A percentile compares a stretch with the other conserved stretches of the same genome.
Evolutionary conservation across 2,797 vertebrate genomes (phyloP).

Genomic region (Stomatorhinus walkeri): DNA sequence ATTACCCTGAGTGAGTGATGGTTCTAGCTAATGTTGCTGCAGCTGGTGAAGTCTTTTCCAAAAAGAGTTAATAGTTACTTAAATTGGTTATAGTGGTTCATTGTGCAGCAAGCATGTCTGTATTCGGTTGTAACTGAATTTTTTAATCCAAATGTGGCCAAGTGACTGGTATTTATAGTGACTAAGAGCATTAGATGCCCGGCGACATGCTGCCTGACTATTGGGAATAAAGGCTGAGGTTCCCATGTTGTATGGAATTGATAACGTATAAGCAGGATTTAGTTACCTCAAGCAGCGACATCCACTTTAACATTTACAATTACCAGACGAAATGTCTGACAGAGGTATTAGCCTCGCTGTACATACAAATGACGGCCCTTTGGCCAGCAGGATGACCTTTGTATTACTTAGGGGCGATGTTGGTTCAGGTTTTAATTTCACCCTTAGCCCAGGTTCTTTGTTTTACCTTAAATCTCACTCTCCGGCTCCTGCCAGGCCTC

Average conservation of each 20-base stretch:
- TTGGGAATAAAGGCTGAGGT: not conserved
- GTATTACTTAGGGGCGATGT: not conserved
- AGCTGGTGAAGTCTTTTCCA: slow-evolving; percentile 58
- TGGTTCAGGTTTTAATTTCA: not conserved
- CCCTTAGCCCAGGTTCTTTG: not conserved
- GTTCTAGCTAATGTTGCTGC: slow-evolving; percentile 63
- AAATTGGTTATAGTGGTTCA: slow-evolving; percentile 52
- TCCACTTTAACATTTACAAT: not conserved
- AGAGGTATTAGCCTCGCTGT: not conserved
- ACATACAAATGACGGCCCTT: not conserved
- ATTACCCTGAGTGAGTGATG: slow-evolving; percentile 63
- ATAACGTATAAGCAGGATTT: not conserved
- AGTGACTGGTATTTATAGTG: slow-evolving; percentile 39
- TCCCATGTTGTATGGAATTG: not conserved
- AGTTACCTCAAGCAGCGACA: not conserved
- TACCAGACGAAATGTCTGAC: not conserved
- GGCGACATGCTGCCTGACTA: not conserved
- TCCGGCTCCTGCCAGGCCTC: not conserved
- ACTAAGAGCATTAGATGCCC: not conserved
- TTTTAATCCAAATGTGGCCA: slow-evolving; percentile 42
- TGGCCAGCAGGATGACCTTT: not conserved
- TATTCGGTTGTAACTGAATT: not conserved
- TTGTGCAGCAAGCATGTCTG: not conserved
- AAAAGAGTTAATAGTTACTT: slow-evolving; percentile 56
- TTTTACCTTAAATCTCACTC: not conserved